These are phyloP conservation scores for Siphonodentalium dalli DNA, from an alignment of 2,888 invertebrate species.

Conservation along the genomic window DNA sequence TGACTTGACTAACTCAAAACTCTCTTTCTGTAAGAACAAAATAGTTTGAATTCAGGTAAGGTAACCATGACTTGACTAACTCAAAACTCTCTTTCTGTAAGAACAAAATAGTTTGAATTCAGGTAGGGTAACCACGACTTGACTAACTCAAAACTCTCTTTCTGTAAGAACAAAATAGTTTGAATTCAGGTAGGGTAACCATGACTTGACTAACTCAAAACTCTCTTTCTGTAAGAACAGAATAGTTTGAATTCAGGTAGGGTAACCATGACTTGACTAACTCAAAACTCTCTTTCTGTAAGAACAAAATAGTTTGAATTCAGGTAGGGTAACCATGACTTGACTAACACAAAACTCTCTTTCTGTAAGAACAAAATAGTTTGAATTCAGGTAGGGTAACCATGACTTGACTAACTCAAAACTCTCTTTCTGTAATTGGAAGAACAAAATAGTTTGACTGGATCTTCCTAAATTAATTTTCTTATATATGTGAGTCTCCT, in stretches of 20 bases:
- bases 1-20: conserved; percentile 64
- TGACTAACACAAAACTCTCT: no score
- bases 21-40: conserved; percentile 58
- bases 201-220: conserved; percentile 65
- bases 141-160: conserved; percentile 62
- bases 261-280: conserved; percentile 67
- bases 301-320: conserved; percentile 28
- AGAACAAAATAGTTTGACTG: no score
- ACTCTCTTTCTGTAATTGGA: no score
- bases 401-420: no score
- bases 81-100: conserved; percentile 65
- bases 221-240: conserved; percentile 60
- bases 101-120: conserved; percentile 32
- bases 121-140: conserved; percentile 67
- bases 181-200: conserved; percentile 65
- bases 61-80: conserved; percentile 66
- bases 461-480: no score
- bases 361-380: no score
- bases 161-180: conserved; percentile 51
- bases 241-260: conserved; percentile 55
- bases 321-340: no score
- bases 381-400: no score
- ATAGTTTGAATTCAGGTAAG: conserved; percentile 59
- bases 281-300: conserved; percentile 64
- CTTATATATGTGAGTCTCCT: no score